Conservation (phyloP, 1,140 invertebrate species). For the Pseudomyrmex sp. region DNA sequence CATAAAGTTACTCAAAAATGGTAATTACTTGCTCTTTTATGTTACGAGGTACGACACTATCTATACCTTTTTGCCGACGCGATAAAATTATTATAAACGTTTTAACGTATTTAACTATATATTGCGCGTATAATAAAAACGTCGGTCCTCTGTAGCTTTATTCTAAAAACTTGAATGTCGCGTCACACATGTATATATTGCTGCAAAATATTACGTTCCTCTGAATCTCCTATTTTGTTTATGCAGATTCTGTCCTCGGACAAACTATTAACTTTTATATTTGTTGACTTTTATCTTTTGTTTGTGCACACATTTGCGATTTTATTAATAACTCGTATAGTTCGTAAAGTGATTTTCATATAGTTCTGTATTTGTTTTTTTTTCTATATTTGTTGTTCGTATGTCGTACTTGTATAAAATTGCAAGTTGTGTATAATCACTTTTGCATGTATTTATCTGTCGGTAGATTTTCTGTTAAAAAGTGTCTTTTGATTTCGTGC, state of each 20-base stretch:
- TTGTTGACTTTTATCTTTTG: neutral
- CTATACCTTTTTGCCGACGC: neutral
- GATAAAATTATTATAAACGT: conserved; percentile 52
- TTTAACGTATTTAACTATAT: conserved; percentile 28
- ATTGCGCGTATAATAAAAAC: conserved; percentile 11
- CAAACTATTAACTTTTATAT: neutral
- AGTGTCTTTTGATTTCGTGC: too few relatives aligned
- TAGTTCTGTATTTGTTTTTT: neutral
- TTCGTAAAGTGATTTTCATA: conserved; percentile 14
- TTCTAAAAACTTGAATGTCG: neutral
- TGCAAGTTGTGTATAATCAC: too few relatives aligned
- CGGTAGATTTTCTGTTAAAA: too few relatives aligned
- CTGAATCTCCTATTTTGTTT: neutral
- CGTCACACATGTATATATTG: conserved; percentile 2
- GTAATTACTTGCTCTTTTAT: conserved; percentile 55
- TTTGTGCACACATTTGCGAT: neutral
- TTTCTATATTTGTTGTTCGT: neutral
- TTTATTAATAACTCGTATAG: neutral
- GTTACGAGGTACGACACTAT: conserved; percentile 30
- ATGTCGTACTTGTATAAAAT: too few relatives aligned
- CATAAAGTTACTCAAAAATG: conserved; percentile 55
- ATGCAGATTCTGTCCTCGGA: too few relatives aligned
- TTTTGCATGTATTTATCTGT: too few relatives aligned
- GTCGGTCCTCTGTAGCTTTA: conserved; percentile 26
- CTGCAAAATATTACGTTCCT: neutral